A percentile compares a stretch with the other conserved stretches of the same genome.
Conservation (phyloP, 1,140 invertebrate genomes). For the Halotydeus destructor region DNA sequence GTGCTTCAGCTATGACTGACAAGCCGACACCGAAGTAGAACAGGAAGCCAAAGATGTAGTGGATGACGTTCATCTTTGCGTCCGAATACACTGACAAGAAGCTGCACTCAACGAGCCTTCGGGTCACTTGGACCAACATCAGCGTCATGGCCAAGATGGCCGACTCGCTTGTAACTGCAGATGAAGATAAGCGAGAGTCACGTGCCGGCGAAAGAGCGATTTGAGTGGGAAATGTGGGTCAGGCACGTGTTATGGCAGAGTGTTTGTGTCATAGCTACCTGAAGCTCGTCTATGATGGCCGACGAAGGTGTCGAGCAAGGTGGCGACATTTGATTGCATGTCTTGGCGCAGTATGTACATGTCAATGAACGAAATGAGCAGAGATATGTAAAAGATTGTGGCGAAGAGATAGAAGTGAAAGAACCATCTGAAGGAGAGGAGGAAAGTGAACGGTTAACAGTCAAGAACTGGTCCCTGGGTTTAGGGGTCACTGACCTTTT, state of each 20-base stretch:
- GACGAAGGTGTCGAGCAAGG: slow-evolving; percentile 10
- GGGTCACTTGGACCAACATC: slow-evolving; percentile 40
- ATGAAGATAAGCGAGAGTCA: background rate
- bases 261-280: slow-evolving; percentile 7
- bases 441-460: background rate
- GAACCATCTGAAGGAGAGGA: slow-evolving; percentile 18
- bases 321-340: slow-evolving; percentile 6
- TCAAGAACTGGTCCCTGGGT: background rate
- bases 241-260: background rate
- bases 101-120: slow-evolving; percentile 46
- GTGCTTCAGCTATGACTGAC: slow-evolving; percentile 43
- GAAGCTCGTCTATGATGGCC: background rate
- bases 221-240: slow-evolving; percentile 1
- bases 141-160: slow-evolving; percentile 35
- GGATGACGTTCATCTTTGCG: slow-evolving; percentile 48
- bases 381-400: slow-evolving; percentile 11
- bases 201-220: background rate
- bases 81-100: slow-evolving; percentile 54
- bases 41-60: slow-evolving; percentile 46
- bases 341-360: slow-evolving; percentile 8
- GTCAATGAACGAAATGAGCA: slow-evolving; percentile 5
- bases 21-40: slow-evolving; percentile 49
- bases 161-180: slow-evolving; percentile 29
- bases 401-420: slow-evolving; percentile 21
- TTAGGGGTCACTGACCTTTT: background rate